A percentile compares a stretch with the other conserved stretches of the same genome.
Evolutionary conservation across 2,797 vertebrate genomes (phyloP).

Genomic region (Oreochromis grahami): DNA sequence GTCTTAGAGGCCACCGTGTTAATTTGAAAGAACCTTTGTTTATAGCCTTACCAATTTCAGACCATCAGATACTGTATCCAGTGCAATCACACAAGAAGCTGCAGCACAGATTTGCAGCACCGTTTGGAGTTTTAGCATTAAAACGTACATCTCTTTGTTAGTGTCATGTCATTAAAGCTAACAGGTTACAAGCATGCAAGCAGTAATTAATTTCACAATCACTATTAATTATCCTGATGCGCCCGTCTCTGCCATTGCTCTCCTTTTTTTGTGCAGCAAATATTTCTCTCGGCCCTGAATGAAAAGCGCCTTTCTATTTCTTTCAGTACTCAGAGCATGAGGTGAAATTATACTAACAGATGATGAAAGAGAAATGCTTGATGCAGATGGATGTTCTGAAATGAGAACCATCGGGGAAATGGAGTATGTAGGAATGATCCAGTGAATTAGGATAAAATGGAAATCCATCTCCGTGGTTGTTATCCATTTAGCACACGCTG

Average conservation of each 20-base stretch:
- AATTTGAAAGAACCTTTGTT: background rate
- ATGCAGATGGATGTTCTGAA: slow-evolving; percentile 52
- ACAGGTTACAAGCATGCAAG: background rate
- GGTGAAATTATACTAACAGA: slow-evolving; percentile 50
- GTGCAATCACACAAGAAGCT: background rate
- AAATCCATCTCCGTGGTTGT: slow-evolving; percentile 56
- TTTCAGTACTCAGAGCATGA: background rate
- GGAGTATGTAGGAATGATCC: slow-evolving; percentile 33
- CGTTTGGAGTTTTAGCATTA: background rate
- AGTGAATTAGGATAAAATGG: slow-evolving; percentile 59
- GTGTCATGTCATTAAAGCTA: slow-evolving; percentile 5
- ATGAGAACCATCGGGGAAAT: slow-evolving; percentile 29
- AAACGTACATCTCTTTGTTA: background rate
- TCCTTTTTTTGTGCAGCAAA: slow-evolving; percentile 16
- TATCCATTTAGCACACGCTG: slow-evolving; percentile 52
- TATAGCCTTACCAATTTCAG: background rate
- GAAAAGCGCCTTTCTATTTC: slow-evolving; percentile 14
- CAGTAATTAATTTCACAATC: slow-evolving; percentile 41
- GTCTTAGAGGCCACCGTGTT: slow-evolving; percentile 22
- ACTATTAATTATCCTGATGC: slow-evolving; percentile 39
- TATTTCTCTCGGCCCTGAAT: slow-evolving; percentile 5
- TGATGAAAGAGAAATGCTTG: slow-evolving; percentile 41
- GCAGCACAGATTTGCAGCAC: background rate
- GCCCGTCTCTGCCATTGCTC: background rate
- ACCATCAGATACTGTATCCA: background rate